Conservation (phyloP, 2,797 vertebrate species). For the Microcaecilia unicolor region DNA sequence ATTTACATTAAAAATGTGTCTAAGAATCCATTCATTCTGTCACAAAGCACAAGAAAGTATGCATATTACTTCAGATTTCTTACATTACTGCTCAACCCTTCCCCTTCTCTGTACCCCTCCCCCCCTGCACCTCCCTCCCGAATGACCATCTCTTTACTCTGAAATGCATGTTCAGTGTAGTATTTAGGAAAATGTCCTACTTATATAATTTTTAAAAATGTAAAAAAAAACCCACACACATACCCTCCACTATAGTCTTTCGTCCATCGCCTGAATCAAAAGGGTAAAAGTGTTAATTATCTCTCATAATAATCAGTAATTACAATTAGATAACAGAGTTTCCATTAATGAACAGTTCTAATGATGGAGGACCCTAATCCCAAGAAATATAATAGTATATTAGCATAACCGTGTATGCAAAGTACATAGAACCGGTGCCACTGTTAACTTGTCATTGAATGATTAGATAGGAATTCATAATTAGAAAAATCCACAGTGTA, state of each 20-base stretch:
- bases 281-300: constrained; percentile 72
- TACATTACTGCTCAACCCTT: too few species aligned
- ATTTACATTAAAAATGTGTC: too few species aligned
- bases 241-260: constrained; percentile 10
- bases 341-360: constrained; percentile 71
- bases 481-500: constrained; percentile 78
- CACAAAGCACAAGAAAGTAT: too few species aligned
- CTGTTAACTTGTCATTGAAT: constrained; percentile 81
- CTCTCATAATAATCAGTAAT: constrained; percentile 92
- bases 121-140: too few species aligned
- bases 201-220: not conserved
- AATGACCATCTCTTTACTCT: constrained; percentile 1
- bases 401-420: constrained; percentile 76
- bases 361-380: constrained; percentile 74
- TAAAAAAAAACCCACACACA: too few species aligned
- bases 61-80: too few species aligned
- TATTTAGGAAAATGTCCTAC: not conserved
- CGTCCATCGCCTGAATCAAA: constrained; percentile 53
- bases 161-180: not conserved
- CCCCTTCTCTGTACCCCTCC: too few species aligned
- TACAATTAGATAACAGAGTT: constrained; percentile 84
- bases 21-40: too few species aligned
- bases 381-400: constrained; percentile 73
- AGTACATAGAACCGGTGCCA: constrained; percentile 60
- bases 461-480: constrained; percentile 95